phyloP scores from a whole-genome alignment of 2,888 invertebrate genomes.

The Ceratothoa steindachneri region DNA sequence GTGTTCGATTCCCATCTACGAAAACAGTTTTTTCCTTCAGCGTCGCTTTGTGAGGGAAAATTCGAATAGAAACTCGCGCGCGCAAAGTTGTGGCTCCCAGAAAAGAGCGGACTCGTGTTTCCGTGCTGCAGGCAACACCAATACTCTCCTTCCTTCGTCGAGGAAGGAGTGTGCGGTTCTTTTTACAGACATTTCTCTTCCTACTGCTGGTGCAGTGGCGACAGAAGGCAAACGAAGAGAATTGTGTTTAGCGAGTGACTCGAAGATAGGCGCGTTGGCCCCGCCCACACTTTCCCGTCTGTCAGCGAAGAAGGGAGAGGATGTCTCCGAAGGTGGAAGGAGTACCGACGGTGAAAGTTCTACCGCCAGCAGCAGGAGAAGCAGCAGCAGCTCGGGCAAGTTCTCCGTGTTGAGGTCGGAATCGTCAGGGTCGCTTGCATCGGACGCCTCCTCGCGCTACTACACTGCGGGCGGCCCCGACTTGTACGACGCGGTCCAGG shows the following conservation, averaged over 20 bases:
- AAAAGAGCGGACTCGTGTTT: too few species aligned
- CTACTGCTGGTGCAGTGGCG: not conserved
- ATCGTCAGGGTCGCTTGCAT: constrained; percentile 54
- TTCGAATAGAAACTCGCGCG: not conserved
- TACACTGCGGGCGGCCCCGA: constrained; percentile 31
- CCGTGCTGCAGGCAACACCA: too few species aligned
- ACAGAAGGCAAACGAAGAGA: not conserved
- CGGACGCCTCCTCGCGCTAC: constrained; percentile 27
- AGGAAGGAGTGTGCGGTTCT: too few species aligned
- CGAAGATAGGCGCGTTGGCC: not conserved
- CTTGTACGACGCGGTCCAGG: constrained; percentile 22
- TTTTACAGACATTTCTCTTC: too few species aligned
- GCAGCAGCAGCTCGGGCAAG: not conserved
- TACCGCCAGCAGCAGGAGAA: constrained; percentile 49
- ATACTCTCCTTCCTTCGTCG: too few species aligned
- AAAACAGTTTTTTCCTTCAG: not conserved
- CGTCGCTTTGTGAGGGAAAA: not conserved
- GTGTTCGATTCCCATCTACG: not conserved
- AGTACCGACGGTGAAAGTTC: constrained; percentile 22
- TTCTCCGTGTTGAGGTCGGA: constrained; percentile 53
- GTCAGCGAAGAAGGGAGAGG: constrained; percentile 26
- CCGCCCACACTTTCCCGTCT: too few species aligned
- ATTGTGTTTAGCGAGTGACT: not conserved
- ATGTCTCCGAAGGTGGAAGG: constrained; percentile 51
- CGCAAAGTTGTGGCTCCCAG: not conserved